Evolutionary conservation across 2,797 vertebrate genomes (phyloP), one percentile per base, ranked within the genome.

Genomic region (Macrochelys suwanniensis): DNA sequence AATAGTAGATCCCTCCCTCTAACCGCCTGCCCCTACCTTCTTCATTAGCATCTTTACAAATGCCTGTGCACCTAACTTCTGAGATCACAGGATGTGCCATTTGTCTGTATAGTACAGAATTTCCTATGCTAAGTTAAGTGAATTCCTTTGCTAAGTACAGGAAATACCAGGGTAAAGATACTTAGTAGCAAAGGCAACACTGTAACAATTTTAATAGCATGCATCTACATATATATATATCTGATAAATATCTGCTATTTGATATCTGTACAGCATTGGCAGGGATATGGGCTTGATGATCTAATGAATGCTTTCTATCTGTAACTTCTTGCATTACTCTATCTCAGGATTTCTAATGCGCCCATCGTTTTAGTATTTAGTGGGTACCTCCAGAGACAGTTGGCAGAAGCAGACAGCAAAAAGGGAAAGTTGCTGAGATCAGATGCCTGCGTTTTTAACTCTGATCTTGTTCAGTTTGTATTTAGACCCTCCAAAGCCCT

Each of bases 401-500:
- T 56, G 49, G 25, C 57, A 47, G 42, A 49, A 77, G 90, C 11
- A 57, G 76, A 25, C 77, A 50, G 49, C 19, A 2, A 0, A 51
- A 10, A 28, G 61, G 77, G 54, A 87, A 33, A 87, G 61, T 3
- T 90, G 86, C 19, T 0, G 68, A 85, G 85, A 85, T 92, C 51
- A 83, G 89, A 87, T 84, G 78, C 78, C 89, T 85, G 91, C 76
- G 15, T 94, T 95, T 96, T 86, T 93, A 92, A 82, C 94, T 94
- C 93, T 90, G 82, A 47, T 92, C 90, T 89, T 95, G 93, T 94
- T 95, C 92, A 19, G 45, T 89, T 96, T 88, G 89, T 59, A 15
- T 90, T 96, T 90, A 88, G 89, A 88, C 49, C 94, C 89, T 85
- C 95, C 50, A 92, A 93, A 94, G 92, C 83, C 89, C 91, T 93